Conservation (phyloP, 1,140 invertebrate species). For the Nixonia krombeini region DNA sequence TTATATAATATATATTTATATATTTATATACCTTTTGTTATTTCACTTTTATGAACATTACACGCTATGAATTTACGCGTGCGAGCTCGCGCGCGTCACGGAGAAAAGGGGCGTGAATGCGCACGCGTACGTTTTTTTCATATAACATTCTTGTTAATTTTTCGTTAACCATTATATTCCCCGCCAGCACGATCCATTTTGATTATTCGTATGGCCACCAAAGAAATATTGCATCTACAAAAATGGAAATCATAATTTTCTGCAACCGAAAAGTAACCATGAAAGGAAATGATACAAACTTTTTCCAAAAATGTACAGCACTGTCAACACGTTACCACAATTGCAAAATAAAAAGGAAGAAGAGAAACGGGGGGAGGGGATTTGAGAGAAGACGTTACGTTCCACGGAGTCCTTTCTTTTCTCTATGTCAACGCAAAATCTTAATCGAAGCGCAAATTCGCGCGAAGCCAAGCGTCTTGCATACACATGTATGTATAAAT, state of each 20-base stretch:
- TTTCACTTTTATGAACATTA: conserved; percentile 19
- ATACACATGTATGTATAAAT: too few species aligned
- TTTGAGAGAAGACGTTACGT: neutral
- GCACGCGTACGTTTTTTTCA: neutral
- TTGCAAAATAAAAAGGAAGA: neutral
- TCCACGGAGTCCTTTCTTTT: conserved; percentile 1
- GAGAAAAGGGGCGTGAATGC: neutral
- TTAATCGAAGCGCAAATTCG: neutral
- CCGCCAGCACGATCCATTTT: conserved; percentile 7
- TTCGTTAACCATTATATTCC: neutral
- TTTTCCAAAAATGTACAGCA: conserved; percentile 3
- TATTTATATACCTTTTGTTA: conserved; percentile 5
- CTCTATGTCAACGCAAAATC: too few species aligned
- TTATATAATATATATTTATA: neutral
- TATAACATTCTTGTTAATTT: neutral
- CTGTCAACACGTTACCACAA: too few species aligned
- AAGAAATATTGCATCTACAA: too few species aligned
- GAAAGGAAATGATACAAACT: conserved; percentile 8
- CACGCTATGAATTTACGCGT: neutral
- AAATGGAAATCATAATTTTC: too few species aligned
- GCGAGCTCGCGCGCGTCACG: neutral
- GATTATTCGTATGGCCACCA: conserved; percentile 28
- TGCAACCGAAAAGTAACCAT: too few species aligned
- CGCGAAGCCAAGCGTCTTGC: too few species aligned
- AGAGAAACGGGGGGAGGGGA: neutral